Conservation (phyloP, 2,888 invertebrate species). For the Euzetes globulus region DNA sequence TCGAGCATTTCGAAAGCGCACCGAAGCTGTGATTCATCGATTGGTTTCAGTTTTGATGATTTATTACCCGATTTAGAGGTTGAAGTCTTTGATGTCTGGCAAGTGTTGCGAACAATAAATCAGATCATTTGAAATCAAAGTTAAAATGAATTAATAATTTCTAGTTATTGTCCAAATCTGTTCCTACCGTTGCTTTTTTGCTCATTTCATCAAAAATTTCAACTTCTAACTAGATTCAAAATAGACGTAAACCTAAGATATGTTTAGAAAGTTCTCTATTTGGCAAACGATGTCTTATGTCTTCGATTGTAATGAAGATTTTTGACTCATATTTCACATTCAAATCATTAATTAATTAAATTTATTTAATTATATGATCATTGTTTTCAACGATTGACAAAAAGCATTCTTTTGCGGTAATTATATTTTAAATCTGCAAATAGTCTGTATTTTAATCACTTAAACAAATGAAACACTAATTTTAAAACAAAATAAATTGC, state of each 20-base stretch:
- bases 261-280: not conserved
- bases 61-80: constrained; percentile 26
- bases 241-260: not conserved
- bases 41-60: constrained; percentile 29
- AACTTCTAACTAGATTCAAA: not conserved
- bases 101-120: not conserved
- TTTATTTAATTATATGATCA: not conserved
- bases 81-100: not conserved
- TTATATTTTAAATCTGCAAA: not conserved
- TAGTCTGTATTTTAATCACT: not conserved
- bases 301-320: not conserved
- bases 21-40: constrained; percentile 31
- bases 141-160: too few relatives aligned
- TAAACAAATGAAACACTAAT: not conserved
- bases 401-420: not conserved
- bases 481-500: not conserved
- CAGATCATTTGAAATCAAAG: not conserved
- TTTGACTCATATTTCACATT: not conserved
- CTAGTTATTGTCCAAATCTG: too few relatives aligned
- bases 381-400: not conserved
- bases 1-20: constrained; percentile 65
- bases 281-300: not conserved
- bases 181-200: constrained; percentile 31
- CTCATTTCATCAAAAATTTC: not conserved
- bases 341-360: not conserved